Conservation (phyloP, 2,888 invertebrate genomes). For the Periphyllus acericola region DNA sequence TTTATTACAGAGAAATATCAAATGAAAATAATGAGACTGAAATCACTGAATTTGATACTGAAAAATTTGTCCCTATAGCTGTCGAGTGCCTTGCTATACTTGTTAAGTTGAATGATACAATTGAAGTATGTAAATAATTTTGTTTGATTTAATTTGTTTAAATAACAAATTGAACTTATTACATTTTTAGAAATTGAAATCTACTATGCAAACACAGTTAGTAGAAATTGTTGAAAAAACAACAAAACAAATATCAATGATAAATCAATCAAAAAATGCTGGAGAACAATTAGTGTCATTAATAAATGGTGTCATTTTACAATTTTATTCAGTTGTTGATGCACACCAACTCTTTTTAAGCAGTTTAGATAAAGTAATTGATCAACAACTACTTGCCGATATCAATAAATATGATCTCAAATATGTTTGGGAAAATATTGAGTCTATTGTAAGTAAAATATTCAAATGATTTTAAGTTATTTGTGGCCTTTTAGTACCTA, state of each 20-base stretch:
- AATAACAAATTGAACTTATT: not conserved
- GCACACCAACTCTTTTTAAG: slow-evolving; percentile 79
- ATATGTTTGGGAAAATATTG: slow-evolving; percentile 90
- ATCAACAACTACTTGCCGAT: slow-evolving; percentile 72
- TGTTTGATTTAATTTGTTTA: not conserved
- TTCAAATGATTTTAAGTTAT: slow-evolving; percentile 50
- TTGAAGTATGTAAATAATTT: slow-evolving; percentile 74
- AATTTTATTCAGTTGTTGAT: slow-evolving; percentile 83
- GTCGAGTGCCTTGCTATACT: slow-evolving; percentile 87
- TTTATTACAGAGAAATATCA: slow-evolving; percentile 67
- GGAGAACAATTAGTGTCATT: slow-evolving; percentile 71
- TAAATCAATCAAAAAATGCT: slow-evolving; percentile 65
- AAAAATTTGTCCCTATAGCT: slow-evolving; percentile 80
- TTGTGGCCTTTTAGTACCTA: not conserved
- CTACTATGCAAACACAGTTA: slow-evolving; percentile 84
- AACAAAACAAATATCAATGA: slow-evolving; percentile 78
- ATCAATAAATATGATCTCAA: slow-evolving; percentile 75
- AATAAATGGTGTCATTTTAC: slow-evolving; percentile 80
- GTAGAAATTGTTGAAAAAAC: slow-evolving; percentile 82
- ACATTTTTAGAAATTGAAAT: slow-evolving; percentile 76
- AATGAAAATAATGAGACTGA: slow-evolving; percentile 67
- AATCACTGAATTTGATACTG: slow-evolving; percentile 74
- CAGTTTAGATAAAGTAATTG: slow-evolving; percentile 74
- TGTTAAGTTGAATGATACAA: slow-evolving; percentile 84
- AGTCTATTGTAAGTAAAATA: slow-evolving; percentile 79